Base-by-base conservation (phyloP, 2,797 vertebrate species). In the Thalassophryne amazonica region DNA sequence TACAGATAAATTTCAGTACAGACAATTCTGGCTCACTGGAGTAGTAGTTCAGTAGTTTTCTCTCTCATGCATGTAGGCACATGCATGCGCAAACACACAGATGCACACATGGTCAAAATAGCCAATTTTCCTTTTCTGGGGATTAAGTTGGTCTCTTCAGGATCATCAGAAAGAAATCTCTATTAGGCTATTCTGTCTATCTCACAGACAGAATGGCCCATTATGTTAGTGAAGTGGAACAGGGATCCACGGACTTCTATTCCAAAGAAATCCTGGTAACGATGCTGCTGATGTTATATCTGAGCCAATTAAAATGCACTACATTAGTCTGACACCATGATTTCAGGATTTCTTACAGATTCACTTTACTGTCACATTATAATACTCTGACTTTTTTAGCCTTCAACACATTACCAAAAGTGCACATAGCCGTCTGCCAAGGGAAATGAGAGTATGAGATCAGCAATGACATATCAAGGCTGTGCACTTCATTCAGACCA, bases 151-250 rank as follows among this genome's bases (percentile, higher is more conserved):
- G 49, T 66, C 55, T 74, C 64, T 55, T 75, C 52, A 60, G 54
- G 57, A 57, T 78, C 77, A 81, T 81, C 72, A 66, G 50, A 71
- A 29, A 63, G 59, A 77, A 65, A 76, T 75, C 58, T 81, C 68
- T 70, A 74, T 78, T 67, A 58, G 55, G 45, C 36, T 35, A 32
- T 67, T 78, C 32, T 47, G 62, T 60, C 50, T 58, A 14, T 66
- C 48, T 61, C 64, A 2, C 30, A 39, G 50, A 48, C 50, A 57
- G 40, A 76, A 64, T 45, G 40, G 48, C 27, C 51, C 56, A 68
- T 75, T 73, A 73, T 51, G 51, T 57, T 49, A 65, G 28, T 78
- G 60, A 62, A 81, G 78, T 80, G 72, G 69, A 83, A 80, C 66
- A 72, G 40, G 48, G 42, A 68, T 47, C 37, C 45, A 59, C 41